Evolutionary conservation across 2,797 vertebrate genomes (phyloP).

Genomic region (Chelmon rostratus): DNA sequence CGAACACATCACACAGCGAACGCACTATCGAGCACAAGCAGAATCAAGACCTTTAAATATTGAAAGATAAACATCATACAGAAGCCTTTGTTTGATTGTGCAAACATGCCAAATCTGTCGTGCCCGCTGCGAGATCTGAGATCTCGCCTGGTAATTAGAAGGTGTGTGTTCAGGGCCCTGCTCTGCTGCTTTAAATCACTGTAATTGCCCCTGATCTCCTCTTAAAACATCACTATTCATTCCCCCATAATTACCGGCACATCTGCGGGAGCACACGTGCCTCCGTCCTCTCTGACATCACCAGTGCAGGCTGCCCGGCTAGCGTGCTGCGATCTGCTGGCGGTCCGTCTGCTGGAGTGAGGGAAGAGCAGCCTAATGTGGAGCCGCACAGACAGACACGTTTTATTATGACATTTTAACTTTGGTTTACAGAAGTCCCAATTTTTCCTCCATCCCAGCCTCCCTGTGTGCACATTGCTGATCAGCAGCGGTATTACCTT

Average conservation of each 20-base stretch:
- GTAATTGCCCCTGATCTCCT: slow-evolving; percentile 82
- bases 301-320: slow-evolving; percentile 31
- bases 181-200: slow-evolving; percentile 80
- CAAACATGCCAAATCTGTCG: slow-evolving; percentile 68
- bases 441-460: slow-evolving; percentile 19
- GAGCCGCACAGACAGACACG: background rate
- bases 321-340: slow-evolving; percentile 24
- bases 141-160: slow-evolving; percentile 75
- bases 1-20: slow-evolving; percentile 56
- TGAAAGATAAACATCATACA: slow-evolving; percentile 70
- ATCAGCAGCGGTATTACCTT: slow-evolving; percentile 44
- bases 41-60: slow-evolving; percentile 72
- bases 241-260: slow-evolving; percentile 82
- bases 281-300: slow-evolving; percentile 74
- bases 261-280: slow-evolving; percentile 77
- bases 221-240: slow-evolving; percentile 82
- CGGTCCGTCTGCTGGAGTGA: slow-evolving; percentile 18
- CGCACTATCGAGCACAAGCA: slow-evolving; percentile 28
- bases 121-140: slow-evolving; percentile 57
- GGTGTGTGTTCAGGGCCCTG: slow-evolving; percentile 69
- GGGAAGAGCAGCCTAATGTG: background rate
- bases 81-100: slow-evolving; percentile 68
- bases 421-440: slow-evolving; percentile 33
- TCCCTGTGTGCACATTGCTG: slow-evolving; percentile 17
- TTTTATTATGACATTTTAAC: slow-evolving; percentile 28